A percentile compares a stretch with the other conserved stretches of the same genome.
phyloP scores from a whole-genome alignment of 2,113 vertebrate species.

The Pelusios castaneus region DNA sequence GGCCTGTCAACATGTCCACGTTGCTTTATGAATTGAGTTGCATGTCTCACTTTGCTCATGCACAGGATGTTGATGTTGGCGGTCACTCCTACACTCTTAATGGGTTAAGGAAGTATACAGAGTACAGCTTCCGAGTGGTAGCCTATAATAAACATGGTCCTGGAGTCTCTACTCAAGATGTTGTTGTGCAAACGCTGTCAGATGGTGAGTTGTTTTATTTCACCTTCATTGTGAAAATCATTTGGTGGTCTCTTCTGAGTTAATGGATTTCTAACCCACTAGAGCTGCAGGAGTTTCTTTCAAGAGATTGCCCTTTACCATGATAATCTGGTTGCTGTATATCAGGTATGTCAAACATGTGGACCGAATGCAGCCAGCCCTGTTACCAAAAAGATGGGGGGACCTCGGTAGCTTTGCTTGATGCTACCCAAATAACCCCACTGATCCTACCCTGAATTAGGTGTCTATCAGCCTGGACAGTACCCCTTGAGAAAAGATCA shows the following conservation, averaged over 20 bases:
- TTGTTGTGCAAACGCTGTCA: constrained; percentile 86
- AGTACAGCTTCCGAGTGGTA: constrained; percentile 95
- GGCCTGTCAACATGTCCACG: background rate
- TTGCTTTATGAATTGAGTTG: background rate
- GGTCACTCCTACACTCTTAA: constrained; percentile 85
- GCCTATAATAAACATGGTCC: constrained; percentile 96
- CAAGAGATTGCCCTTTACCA: background rate
- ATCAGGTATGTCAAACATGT: too few species aligned
- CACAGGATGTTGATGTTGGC: constrained; percentile 88
- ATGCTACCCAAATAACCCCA: too few species aligned
- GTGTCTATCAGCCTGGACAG: too few species aligned
- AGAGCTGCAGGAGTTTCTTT: background rate
- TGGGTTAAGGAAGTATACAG: constrained; percentile 91
- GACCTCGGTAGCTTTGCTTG: too few species aligned
- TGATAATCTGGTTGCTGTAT: accelerated
- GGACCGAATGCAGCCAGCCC: too few species aligned
- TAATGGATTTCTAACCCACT: background rate
- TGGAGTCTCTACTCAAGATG: constrained; percentile 94
- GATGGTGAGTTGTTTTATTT: constrained; percentile 83
- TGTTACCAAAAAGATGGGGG: too few species aligned
- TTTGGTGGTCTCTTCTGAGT: background rate
- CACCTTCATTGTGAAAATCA: background rate
- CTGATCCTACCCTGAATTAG: too few species aligned
- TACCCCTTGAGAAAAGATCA: too few species aligned
- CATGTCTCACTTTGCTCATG: background rate